Evolutionary conservation across 2,888 invertebrate species (phyloP).

Genomic region (Campoplex nolae): DNA sequence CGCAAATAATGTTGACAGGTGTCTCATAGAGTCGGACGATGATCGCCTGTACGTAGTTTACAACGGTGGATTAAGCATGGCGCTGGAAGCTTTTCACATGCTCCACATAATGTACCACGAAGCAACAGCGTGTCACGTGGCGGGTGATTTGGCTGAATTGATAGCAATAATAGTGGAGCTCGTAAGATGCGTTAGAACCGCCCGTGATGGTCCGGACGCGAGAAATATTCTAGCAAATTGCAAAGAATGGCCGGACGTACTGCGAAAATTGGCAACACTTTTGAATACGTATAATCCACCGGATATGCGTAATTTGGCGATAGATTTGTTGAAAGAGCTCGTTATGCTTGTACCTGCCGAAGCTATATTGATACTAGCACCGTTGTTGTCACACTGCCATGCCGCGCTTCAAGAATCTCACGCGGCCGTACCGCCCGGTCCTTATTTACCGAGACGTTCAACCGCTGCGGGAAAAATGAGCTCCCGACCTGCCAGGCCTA

Average conservation of each 20-base stretch:
- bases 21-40: slow-evolving; percentile 95
- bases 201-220: slow-evolving; percentile 89
- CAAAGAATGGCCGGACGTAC: slow-evolving; percentile 95
- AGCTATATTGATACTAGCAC: slow-evolving; percentile 93
- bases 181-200: slow-evolving; percentile 89
- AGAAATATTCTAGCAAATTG: slow-evolving; percentile 89
- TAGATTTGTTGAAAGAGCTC: slow-evolving; percentile 92
- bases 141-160: slow-evolving; percentile 93
- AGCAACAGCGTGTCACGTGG: slow-evolving; percentile 95
- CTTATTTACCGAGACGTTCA: slow-evolving; percentile 91
- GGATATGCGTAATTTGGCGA: slow-evolving; percentile 92
- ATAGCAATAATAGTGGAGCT: slow-evolving; percentile 91
- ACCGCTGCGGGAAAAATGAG: slow-evolving; percentile 87
- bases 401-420: slow-evolving; percentile 91
- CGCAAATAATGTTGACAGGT: slow-evolving; percentile 85
- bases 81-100: slow-evolving; percentile 93
- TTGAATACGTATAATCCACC: slow-evolving; percentile 95
- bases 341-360: slow-evolving; percentile 92
- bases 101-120: slow-evolving; percentile 97
- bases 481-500: slow-evolving; percentile 91
- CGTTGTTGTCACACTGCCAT: slow-evolving; percentile 94
- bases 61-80: slow-evolving; percentile 91
- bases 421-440: slow-evolving; percentile 89
- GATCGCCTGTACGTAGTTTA: slow-evolving; percentile 96
- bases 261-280: slow-evolving; percentile 94